Evolutionary conservation across 2,113 vertebrate genomes (phyloP).

Genomic region (Entosphenus tridentatus): DNA sequence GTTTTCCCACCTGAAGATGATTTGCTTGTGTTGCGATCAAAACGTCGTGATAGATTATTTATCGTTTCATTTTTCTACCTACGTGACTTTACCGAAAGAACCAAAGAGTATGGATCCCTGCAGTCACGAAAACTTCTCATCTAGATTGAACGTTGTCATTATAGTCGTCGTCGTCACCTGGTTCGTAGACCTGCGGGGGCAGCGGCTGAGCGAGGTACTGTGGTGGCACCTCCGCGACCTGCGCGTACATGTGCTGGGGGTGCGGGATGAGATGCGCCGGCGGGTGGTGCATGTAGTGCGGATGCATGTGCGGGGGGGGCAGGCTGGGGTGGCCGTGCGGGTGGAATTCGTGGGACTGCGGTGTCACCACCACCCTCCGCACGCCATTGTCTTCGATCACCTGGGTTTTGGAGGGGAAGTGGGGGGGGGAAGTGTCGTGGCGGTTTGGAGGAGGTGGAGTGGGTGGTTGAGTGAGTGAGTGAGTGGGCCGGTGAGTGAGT

Average conservation of each 20-base stretch:
- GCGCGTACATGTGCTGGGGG: conserved; percentile 53
- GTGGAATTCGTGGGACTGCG: conserved; percentile 75
- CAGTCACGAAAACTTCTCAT: too few species aligned
- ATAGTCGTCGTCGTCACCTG: neutral
- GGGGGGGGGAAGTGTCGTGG: conserved; percentile 8
- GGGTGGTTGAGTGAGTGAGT: neutral
- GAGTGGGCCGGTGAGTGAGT: too few species aligned
- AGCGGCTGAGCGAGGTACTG: conserved; percentile 87
- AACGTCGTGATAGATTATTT: too few species aligned
- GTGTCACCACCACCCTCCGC: conserved; percentile 83
- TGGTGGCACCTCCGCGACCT: conserved; percentile 52
- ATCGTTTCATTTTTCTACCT: too few species aligned
- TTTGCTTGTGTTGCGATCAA: too few species aligned
- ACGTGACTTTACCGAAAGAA: too few species aligned
- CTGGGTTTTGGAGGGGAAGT: conserved; percentile 17
- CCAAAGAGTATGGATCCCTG: too few species aligned
- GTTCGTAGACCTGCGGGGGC: conserved; percentile 29
- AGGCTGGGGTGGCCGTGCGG: conserved; percentile 63
- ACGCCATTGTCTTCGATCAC: conserved; percentile 95
- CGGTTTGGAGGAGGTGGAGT: neutral
- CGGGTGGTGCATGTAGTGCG: conserved; percentile 54
- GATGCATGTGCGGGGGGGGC: conserved; percentile 39
- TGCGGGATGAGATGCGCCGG: conserved; percentile 66
- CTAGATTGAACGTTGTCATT: too few species aligned
- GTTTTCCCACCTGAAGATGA: too few species aligned